A percentile compares a stretch with the other conserved stretches of the same genome.
Evolutionary conservation across 2,888 invertebrate genomes (phyloP).

Genomic region (Oeneis ivallda): DNA sequence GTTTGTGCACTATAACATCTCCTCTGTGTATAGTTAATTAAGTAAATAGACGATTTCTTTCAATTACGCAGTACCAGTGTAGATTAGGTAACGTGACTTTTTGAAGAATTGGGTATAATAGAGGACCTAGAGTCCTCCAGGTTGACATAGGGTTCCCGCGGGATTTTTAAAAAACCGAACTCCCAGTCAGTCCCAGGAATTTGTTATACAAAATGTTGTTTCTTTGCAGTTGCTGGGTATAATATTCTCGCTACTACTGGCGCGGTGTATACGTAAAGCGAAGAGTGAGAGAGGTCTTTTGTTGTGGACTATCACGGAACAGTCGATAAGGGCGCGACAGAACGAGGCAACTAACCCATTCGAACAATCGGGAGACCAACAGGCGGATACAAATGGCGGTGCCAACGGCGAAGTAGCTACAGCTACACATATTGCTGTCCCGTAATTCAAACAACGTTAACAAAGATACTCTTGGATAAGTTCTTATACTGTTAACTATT

Average conservation of each 20-base stretch:
- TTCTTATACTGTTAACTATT: no score
- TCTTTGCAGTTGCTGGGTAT: slow-evolving; percentile 88
- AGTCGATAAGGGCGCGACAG: slow-evolving; percentile 67
- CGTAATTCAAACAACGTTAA: background rate
- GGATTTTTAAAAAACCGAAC: no score
- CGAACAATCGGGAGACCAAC: slow-evolving; percentile 36
- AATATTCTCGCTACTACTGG: slow-evolving; percentile 92
- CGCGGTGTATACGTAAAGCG: slow-evolving; percentile 89
- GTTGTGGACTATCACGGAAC: slow-evolving; percentile 84
- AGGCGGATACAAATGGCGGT: background rate
- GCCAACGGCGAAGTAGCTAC: background rate
- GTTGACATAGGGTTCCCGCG: no score
- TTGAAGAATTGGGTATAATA: no score
- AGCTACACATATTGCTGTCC: background rate
- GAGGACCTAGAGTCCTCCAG: no score
- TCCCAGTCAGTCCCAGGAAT: background rate
- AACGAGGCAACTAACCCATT: slow-evolving; percentile 42
- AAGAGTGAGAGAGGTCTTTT: slow-evolving; percentile 86
- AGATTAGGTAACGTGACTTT: no score
- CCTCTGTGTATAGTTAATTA: no score
- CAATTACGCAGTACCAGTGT: no score
- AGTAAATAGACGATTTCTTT: no score
- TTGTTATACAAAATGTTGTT: background rate
- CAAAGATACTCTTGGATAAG: background rate
- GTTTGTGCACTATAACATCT: no score